These are phyloP conservation scores for Champsocephalus esox DNA, from an alignment of 2,797 vertebrate species.

Conservation along the genomic window DNA sequence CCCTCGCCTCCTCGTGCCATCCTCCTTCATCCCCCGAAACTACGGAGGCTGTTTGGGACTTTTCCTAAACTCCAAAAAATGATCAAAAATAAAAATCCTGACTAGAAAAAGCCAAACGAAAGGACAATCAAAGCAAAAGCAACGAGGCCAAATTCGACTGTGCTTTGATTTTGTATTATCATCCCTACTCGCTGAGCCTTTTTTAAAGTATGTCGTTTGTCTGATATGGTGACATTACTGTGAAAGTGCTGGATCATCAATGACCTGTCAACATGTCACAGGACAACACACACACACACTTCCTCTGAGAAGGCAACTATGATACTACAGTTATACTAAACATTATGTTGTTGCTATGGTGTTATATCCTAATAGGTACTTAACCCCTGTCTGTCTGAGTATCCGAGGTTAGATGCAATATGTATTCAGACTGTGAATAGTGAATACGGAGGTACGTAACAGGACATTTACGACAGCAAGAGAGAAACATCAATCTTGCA, in stretches of 20 bases:
- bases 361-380: not conserved
- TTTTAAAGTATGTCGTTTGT: slow-evolving; percentile 51
- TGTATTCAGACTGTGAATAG: slow-evolving; percentile 66
- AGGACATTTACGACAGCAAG: slow-evolving; percentile 5
- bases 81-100: not conserved
- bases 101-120: slow-evolving; percentile 63
- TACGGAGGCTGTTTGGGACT: slow-evolving; percentile 81
- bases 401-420: slow-evolving; percentile 13
- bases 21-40: slow-evolving; percentile 45
- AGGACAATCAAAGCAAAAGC: slow-evolving; percentile 75
- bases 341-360: not conserved
- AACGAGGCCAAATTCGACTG: slow-evolving; percentile 75
- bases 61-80: slow-evolving; percentile 72
- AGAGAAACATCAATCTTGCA: no score
- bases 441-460: slow-evolving; percentile 35
- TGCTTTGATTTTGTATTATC: slow-evolving; percentile 67
- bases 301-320: slow-evolving; percentile 37
- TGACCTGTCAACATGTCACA: no score
- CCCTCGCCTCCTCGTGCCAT: slow-evolving; percentile 69
- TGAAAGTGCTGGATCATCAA: slow-evolving; percentile 62
- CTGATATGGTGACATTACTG: slow-evolving; percentile 42
- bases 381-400: not conserved
- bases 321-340: slow-evolving; percentile 9
- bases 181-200: slow-evolving; percentile 72
- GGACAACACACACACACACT: slow-evolving; percentile 11